Evolutionary conservation across 2,113 vertebrate genomes (phyloP), one percentile per base, ranked within the genome.

Genomic region (Sigmodon hispidus): DNA sequence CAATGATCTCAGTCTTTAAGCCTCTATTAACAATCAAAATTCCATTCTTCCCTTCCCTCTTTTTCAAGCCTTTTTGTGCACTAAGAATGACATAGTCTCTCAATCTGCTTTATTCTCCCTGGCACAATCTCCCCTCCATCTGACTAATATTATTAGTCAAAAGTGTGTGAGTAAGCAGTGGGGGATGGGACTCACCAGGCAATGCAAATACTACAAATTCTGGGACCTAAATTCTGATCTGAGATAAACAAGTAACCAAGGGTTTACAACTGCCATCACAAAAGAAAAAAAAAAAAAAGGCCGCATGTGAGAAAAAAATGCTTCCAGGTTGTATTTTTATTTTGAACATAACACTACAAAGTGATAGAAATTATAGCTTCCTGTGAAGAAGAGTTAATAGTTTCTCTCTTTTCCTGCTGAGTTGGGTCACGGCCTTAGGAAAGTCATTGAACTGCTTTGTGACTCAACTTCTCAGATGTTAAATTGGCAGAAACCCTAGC

Each of bases 1-100:
- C 94, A 94, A 61, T 91, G 85, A 95, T 89, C 84, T 96, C 96
- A 80, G 95, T 97, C 96, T 97, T 97, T 94, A 96, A 97, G 98
- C 97, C 97, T 97, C 97, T 96, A 97, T 97, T 90, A 90, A 98
- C 95, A 95, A 98, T 97, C 97, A 94, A 94, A 97, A 90, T 97
- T 92, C 95, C 95, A 97, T 95, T 97, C 97, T 98, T 96, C 95
- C 75, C 91, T 91, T 77, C 57, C 91, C 87, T 86, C 15, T 19
- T 19, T 97, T 96, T 76, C 95, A 94, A 92, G 77, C 59, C 4
- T 92, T 97, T 98, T 95, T 91, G 91, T 94, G 91, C 95, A 97
- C 50, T 36, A 91, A 97, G 87, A 97, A 97, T 91, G 75, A 75
- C 61, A 90, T 3, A 63, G 92, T 96, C 50, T 63, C 91, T 76